These are phyloP conservation scores for Euphydryas editha DNA, from an alignment of 2,888 invertebrate genomes.

Conservation along the genomic window DNA sequence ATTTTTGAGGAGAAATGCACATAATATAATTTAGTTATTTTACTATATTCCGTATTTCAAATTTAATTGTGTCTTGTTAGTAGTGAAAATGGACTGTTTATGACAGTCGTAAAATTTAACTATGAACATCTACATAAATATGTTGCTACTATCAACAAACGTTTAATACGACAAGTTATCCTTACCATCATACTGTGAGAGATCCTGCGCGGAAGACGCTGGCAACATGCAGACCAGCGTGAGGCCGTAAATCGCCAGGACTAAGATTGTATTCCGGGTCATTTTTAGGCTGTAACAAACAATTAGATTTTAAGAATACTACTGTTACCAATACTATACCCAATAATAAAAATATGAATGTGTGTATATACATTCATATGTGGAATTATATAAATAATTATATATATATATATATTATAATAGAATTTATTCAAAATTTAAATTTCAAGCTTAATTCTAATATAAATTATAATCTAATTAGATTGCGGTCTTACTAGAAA, in stretches of 20 bases:
- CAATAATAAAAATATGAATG: no score
- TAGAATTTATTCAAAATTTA: no score
- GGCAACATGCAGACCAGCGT: constrained; percentile 65
- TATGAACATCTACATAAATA: background rate
- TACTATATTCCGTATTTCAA: background rate
- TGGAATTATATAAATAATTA: no score
- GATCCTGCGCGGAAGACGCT: constrained; percentile 62
- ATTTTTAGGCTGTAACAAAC: constrained; percentile 46
- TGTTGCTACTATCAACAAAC: background rate
- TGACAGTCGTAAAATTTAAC: background rate
- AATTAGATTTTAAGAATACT: background rate
- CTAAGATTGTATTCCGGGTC: constrained; percentile 65
- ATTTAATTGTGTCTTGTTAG: constrained; percentile 15
- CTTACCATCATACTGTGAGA: constrained; percentile 68
- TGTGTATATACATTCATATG: no score
- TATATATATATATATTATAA: no score
- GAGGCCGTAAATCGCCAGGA: constrained; percentile 64
- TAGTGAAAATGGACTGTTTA: background rate
- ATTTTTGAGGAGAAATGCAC: no score
- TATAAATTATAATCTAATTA: no score
- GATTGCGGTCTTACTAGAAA: no score
- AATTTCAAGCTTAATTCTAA: no score
- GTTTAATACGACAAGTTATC: constrained; percentile 23
- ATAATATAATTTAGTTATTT: no score
- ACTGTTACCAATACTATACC: background rate